Evolutionary conservation across 2,113 vertebrate species (phyloP), one percentile per base, ranked within the genome.

Genomic region (Ceyx melanurus): DNA sequence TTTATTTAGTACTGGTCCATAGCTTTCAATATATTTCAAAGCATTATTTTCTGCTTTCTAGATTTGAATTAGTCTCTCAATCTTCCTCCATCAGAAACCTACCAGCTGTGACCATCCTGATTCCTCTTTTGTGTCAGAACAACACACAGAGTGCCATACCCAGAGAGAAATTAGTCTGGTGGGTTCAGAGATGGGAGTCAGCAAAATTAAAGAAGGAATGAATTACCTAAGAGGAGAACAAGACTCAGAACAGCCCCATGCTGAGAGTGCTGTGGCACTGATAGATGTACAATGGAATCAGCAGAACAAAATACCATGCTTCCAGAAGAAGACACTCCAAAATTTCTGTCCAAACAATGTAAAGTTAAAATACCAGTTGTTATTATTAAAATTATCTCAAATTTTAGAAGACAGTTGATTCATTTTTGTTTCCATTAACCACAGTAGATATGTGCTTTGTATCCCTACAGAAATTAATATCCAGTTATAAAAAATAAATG

Each of bases 121-220:
- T 76, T 93, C 31, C n/a, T 83, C 57, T 75, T 82, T 72, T 94
- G 83, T 85, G 61, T 70, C 84, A 61, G 75, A 94, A 81, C 57
- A 86, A 87, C 93, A 86, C 58, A 88, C 48, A 46, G 15, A 88
- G 37, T 53, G 26, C 64, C 71, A 45, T 54, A 84, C 51, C 56
- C 65, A 70, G 42, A 94, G 89, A 88, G 48, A 86, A 56, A 96
- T 95, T 89, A 65, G 58, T 93, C 51, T 82, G 76, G 40, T 74
- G 22, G 20, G 29, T 62, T 93, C 48, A 75, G 86, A 95, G 33
- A 57, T 23, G 29, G 54, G 18, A 72, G 75, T 92, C 77, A 89
- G 90, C 76, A 82, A 82, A 95, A 95, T 33, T 61, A 74, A 95
- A 96, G 43, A 61, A 83, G 50, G 42, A 84, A 91, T 61, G 37